Conservation (phyloP, 2,888 invertebrate species). For the Drosophila putrida region DNA sequence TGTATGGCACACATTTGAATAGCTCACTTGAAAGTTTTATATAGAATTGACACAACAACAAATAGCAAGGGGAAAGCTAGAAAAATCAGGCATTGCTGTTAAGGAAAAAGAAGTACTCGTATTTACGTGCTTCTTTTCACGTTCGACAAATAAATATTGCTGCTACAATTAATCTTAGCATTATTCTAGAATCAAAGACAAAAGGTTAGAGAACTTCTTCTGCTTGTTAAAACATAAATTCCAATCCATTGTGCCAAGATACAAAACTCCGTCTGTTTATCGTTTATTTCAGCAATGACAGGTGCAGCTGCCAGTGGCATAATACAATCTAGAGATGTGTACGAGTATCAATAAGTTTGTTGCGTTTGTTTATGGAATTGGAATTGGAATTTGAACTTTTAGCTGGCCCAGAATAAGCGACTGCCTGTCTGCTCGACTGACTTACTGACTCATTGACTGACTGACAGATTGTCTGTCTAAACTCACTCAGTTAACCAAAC, state of each 20-base stretch:
- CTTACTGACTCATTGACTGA: constrained; percentile 34
- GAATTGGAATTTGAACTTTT: constrained; percentile 71
- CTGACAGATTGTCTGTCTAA: constrained; percentile 44
- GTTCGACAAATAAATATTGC: constrained; percentile 38
- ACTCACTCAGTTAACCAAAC: constrained; percentile 51
- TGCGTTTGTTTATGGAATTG: constrained; percentile 73
- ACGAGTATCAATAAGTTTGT: constrained; percentile 39
- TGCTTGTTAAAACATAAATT: constrained; percentile 59
- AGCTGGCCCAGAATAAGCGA: constrained; percentile 41
- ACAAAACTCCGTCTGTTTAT: constrained; percentile 61
- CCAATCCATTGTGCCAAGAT: constrained; percentile 58
- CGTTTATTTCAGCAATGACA: constrained; percentile 74
- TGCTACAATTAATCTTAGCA: constrained; percentile 27
- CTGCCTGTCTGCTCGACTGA: constrained; percentile 20
- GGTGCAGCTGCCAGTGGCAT: constrained; percentile 65
- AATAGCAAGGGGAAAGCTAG: constrained; percentile 13
- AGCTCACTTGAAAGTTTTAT: neutral
- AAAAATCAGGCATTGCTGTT: constrained; percentile 3
- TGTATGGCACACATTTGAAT: constrained; percentile 1
- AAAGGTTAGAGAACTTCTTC: constrained; percentile 61
- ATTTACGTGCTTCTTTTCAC: constrained; percentile 27
- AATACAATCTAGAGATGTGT: constrained; percentile 47
- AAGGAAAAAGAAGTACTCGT: neutral
- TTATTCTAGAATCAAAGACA: constrained; percentile 53
- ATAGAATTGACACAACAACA: constrained; percentile 9